These are phyloP conservation scores for Mimas tiliae DNA, from an alignment of 2,888 invertebrate genomes.

Conservation along the genomic window DNA sequence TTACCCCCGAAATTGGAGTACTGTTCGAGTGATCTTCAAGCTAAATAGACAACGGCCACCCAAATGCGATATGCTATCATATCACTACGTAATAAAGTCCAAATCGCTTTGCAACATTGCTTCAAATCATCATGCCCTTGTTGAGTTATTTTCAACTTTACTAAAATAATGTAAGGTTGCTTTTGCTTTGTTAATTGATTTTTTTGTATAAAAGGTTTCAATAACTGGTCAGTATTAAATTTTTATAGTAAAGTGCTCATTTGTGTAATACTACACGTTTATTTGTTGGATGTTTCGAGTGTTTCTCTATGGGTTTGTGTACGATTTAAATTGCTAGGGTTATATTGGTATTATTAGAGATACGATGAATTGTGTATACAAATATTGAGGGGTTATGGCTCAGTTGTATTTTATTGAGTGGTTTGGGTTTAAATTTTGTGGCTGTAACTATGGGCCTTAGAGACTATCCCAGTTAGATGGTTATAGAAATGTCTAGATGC, in stretches of 20 bases:
- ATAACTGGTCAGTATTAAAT: slow-evolving; percentile 59
- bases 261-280: slow-evolving; percentile 41
- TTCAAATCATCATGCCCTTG: background rate
- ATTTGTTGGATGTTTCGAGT: slow-evolving; percentile 28
- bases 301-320: slow-evolving; percentile 32
- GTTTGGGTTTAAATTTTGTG: background rate
- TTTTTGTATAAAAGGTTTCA: slow-evolving; percentile 62
- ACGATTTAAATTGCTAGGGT: slow-evolving; percentile 33
- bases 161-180: slow-evolving; percentile 37
- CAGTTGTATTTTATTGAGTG: background rate
- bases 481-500: too few species aligned
- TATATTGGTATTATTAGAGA: slow-evolving; percentile 32
- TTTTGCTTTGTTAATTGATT: slow-evolving; percentile 44
- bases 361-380: slow-evolving; percentile 12
- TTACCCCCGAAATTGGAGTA: slow-evolving; percentile 56
- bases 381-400: slow-evolving; percentile 1
- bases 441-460: background rate
- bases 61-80: slow-evolving; percentile 43
- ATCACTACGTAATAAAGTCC: slow-evolving; percentile 32
- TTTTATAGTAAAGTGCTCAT: slow-evolving; percentile 38
- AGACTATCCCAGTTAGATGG: background rate
- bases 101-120: slow-evolving; percentile 34
- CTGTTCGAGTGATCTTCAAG: slow-evolving; percentile 48
- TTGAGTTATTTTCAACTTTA: slow-evolving; percentile 1
- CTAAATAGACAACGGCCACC: slow-evolving; percentile 39